phyloP scores from a whole-genome alignment of 1,140 invertebrate genomes.

The Babylonia areolata region DNA sequence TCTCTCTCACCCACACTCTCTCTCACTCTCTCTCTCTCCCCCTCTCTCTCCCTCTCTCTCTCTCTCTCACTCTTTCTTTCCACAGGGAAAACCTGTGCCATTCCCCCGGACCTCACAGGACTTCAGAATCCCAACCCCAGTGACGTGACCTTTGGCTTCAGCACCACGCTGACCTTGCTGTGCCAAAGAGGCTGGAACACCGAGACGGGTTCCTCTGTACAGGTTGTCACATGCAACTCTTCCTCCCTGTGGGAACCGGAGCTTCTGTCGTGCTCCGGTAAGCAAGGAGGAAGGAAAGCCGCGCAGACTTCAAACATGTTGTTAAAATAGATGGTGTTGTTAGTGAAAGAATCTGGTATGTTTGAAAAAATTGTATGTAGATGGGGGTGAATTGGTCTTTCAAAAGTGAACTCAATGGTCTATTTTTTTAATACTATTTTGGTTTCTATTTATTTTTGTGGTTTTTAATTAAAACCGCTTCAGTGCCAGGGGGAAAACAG shows the following conservation, averaged over 20 bases:
- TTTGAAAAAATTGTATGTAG: too few relatives aligned
- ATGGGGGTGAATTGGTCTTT: too few relatives aligned
- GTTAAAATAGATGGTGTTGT: too few relatives aligned
- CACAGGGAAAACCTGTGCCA: not conserved
- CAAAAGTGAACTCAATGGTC: too few relatives aligned
- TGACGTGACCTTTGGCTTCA: constrained; percentile 9
- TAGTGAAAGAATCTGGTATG: too few relatives aligned
- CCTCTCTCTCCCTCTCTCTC: not conserved
- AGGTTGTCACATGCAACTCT: not conserved
- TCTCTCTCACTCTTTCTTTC: not conserved
- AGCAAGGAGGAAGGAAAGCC: too few relatives aligned
- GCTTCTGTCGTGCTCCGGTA: not conserved
- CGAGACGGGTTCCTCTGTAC: not conserved
- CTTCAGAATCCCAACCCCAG: not conserved
- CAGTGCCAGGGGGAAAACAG: too few relatives aligned
- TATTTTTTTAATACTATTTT: too few relatives aligned
- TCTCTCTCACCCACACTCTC: not conserved
- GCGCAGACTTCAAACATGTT: too few relatives aligned
- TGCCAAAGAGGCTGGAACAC: not conserved
- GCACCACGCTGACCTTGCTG: not conserved
- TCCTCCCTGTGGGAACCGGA: not conserved
- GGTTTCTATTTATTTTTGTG: too few relatives aligned
- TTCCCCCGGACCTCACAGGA: not conserved
- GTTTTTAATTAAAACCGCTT: too few relatives aligned
- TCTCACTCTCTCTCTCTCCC: not conserved